Percentiles rank a stretch among this genome's conserved stretches.
phyloP scores from a whole-genome alignment of 2,113 vertebrate species.

The Syngnathus typhle region DNA sequence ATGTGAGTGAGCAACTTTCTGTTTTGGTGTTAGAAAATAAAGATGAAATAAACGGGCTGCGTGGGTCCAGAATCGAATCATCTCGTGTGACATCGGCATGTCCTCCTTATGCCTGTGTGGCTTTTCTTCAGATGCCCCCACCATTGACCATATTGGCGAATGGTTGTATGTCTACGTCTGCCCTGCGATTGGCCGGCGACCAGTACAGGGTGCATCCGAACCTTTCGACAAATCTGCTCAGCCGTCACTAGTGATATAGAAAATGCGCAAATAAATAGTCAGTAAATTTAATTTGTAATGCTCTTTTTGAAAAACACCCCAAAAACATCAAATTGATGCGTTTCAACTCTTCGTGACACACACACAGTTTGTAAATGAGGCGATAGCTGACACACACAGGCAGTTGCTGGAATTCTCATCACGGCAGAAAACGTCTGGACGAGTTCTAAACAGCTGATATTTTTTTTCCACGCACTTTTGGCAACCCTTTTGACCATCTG shows the following conservation, averaged over 20 bases:
- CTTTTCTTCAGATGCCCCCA: background rate
- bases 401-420: conserved; percentile 4
- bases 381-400: conserved; percentile 8
- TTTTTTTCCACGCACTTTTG: background rate
- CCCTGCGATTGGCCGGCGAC: background rate
- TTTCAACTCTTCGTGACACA: background rate
- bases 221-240: background rate
- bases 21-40: conserved; percentile 8
- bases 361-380: conserved; percentile 3
- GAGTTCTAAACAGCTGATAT: conserved; percentile 10
- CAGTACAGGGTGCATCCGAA: background rate
- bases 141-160: background rate
- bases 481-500: background rate
- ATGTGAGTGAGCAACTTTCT: conserved; percentile 73
- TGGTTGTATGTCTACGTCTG: background rate
- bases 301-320: background rate
- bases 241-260: background rate
- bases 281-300: background rate
- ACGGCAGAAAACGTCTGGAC: too few relatives aligned
- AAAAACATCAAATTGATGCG: background rate
- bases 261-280: background rate
- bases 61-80: too few relatives aligned
- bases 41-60: background rate
- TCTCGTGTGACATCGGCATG: too few relatives aligned
- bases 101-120: background rate